Conservation (phyloP, 2,113 vertebrate species). For the Numenius arquata region DNA sequence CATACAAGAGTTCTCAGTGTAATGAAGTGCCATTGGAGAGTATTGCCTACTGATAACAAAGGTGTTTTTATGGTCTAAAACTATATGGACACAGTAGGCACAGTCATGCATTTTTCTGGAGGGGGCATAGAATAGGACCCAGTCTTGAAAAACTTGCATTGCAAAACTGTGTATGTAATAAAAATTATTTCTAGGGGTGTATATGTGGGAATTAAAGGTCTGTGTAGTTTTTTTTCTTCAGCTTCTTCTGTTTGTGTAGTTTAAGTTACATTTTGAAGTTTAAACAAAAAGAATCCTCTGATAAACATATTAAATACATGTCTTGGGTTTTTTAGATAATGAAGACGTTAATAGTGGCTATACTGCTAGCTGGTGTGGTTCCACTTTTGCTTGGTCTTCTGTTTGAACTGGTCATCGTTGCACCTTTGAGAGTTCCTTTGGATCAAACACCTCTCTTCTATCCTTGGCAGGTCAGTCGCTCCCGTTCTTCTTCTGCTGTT, state of each 20-base stretch:
- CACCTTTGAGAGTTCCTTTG: constrained; percentile 92
- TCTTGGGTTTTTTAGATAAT: constrained; percentile 80
- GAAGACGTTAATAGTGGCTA: constrained; percentile 93
- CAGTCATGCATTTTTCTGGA: background rate
- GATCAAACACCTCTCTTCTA: constrained; percentile 99
- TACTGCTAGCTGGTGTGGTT: constrained; percentile 93
- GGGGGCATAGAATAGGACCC: background rate
- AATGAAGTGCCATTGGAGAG: background rate
- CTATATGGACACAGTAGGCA: background rate
- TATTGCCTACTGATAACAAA: background rate
- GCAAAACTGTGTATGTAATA: background rate
- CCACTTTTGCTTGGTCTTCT: constrained; percentile 92
- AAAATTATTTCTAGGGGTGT: background rate
- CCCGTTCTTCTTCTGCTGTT: background rate
- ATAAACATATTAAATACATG: background rate
- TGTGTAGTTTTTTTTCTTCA: background rate
- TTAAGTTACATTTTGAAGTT: background rate
- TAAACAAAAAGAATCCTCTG: background rate
- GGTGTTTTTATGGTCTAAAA: background rate
- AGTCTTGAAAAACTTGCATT: background rate
- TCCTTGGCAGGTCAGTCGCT: constrained; percentile 91
- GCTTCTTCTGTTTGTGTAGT: background rate
- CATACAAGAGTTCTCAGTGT: background rate
- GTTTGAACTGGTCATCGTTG: constrained; percentile 96
- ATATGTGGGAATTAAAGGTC: background rate